Base-by-base conservation (phyloP, 2,888 invertebrate genomes). In the Osmoderma eremita region DNA sequence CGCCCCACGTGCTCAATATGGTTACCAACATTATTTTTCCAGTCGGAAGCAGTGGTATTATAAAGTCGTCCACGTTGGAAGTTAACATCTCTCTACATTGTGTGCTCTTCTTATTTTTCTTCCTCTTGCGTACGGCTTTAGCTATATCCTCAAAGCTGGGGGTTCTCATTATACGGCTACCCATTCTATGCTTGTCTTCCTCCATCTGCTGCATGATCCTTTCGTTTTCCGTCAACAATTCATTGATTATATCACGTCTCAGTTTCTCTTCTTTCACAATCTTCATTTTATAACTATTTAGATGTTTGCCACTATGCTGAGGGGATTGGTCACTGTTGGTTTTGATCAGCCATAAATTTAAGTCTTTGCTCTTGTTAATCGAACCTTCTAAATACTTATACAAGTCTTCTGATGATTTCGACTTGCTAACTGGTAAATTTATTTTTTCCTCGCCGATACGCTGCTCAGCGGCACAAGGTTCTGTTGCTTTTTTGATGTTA, bases 1-100 rank as follows among this genome's bases (percentile, higher is more conserved):
- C 93, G 6, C 93, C 93, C 93, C 93, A 93, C 30, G 92, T 91
- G 15, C 86, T 86, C 65, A 86, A 82, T 71, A 93, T 91, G 78
- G 90, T 88, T 63, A 93, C 82, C 70, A 87, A 85, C 74, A 93
- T 77, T 63, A 86, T 80, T 74, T 85, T 82, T n/a, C 93, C 93
- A 69, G 81, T 82, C 0, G 93, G 93, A 72, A 92, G 82, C 80
- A 92, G 91, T 0, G 93, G 93, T 69, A 93, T 92, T 42, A 90
- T 84, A 78, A 93, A 92, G 56, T 68, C 65, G n/a, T 45, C 38
- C 8, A 22, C 39, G 18, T 38, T 41, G 10, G 30, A 49, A 30
- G 51, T 36, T 15, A 39, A 24, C 3, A 39, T 56, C 30, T 45
- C 53, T 39, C 53, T 51, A 10, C 50, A 18, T 17, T 42, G 13